phyloP scores from a whole-genome alignment of 2,888 invertebrate species.

The Agonopterix arenella region DNA sequence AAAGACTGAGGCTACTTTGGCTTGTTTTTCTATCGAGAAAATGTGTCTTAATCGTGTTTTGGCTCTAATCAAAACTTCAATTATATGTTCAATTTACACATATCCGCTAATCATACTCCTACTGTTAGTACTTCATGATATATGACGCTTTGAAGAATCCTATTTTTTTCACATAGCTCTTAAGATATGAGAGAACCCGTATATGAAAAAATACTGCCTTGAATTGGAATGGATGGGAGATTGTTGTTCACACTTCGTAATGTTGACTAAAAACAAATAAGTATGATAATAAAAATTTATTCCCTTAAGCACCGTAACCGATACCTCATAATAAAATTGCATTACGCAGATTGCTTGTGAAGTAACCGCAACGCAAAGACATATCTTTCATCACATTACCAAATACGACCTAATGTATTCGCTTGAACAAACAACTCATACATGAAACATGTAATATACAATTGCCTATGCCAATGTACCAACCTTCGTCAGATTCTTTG shows the following conservation, averaged over 20 bases:
- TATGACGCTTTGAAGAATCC: too few relatives aligned
- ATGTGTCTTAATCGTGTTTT: too few relatives aligned
- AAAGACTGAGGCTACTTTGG: too few relatives aligned
- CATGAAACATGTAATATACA: constrained; percentile 25
- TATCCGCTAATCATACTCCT: too few relatives aligned
- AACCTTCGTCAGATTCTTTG: constrained; percentile 46
- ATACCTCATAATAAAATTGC: constrained; percentile 35
- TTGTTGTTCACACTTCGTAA: constrained; percentile 19
- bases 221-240: constrained; percentile 8
- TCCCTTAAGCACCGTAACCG: constrained; percentile 31
- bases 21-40: too few relatives aligned
- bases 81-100: too few relatives aligned
- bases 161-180: too few relatives aligned
- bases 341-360: constrained; percentile 40
- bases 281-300: constrained; percentile 24
- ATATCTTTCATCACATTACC: constrained; percentile 51
- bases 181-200: too few relatives aligned
- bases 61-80: too few relatives aligned
- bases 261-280: constrained; percentile 17
- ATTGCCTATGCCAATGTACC: constrained; percentile 22
- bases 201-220: constrained; percentile 20
- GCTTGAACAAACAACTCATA: constrained; percentile 28
- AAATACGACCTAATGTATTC: constrained; percentile 49
- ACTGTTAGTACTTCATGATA: too few relatives aligned
- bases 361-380: constrained; percentile 42